Conservation (phyloP, 2,888 invertebrate species). For the Drosophila mayaguana region DNA sequence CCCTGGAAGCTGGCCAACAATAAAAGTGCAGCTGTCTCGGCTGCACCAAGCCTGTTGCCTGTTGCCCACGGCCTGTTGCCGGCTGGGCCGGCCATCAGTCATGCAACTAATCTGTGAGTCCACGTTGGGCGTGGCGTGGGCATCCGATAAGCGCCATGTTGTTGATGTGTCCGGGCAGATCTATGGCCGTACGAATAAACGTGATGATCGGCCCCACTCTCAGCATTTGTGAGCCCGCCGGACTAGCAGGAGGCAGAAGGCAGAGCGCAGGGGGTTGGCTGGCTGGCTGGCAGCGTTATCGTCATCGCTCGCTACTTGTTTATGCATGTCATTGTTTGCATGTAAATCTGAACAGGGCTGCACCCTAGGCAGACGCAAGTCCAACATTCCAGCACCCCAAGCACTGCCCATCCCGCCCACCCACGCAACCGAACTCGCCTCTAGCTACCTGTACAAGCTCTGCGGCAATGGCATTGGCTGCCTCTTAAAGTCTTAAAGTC, state of each 20-base stretch:
- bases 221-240: background rate
- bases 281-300: slow-evolving; percentile 31
- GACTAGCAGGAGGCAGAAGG: background rate
- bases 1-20: slow-evolving; percentile 2
- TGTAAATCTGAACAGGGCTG: slow-evolving; percentile 64
- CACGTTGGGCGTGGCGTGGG: slow-evolving; percentile 23
- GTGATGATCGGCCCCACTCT: slow-evolving; percentile 21
- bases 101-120: slow-evolving; percentile 53
- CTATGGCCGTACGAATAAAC: slow-evolving; percentile 42
- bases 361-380: slow-evolving; percentile 18
- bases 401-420: background rate
- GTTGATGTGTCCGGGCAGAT: slow-evolving; percentile 49
- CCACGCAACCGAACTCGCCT: background rate
- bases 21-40: slow-evolving; percentile 1
- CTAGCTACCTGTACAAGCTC: slow-evolving; percentile 18
- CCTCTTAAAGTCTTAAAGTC: slow-evolving; percentile 3
- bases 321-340: slow-evolving; percentile 79
- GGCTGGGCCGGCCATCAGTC: slow-evolving; percentile 45
- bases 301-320: slow-evolving; percentile 56
- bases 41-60: slow-evolving; percentile 1
- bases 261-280: background rate
- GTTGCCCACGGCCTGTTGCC: slow-evolving; percentile 15
- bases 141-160: slow-evolving; percentile 56
- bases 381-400: slow-evolving; percentile 5
- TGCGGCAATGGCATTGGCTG: slow-evolving; percentile 24